Conservation (phyloP, 2,888 invertebrate genomes). For the Ormia ochracea region DNA sequence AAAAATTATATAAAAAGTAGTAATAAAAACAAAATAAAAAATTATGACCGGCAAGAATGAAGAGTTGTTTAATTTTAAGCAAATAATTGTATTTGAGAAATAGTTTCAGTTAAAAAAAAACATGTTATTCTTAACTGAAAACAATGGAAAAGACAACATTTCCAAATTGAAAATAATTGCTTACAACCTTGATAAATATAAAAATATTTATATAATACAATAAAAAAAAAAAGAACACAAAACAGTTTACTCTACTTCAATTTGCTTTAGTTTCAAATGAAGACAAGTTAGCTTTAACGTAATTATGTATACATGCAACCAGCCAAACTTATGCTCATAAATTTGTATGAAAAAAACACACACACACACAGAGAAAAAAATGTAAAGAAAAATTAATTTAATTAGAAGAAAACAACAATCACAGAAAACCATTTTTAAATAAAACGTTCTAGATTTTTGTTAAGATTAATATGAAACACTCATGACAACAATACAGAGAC, state of each 20-base stretch:
- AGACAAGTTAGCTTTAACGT: not conserved
- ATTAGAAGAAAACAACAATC: slow-evolving; percentile 39
- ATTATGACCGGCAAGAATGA: not conserved
- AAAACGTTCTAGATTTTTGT: slow-evolving; percentile 42
- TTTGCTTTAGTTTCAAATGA: slow-evolving; percentile 31
- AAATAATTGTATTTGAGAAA: not conserved
- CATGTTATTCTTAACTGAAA: slow-evolving; percentile 16
- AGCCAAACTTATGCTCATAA: slow-evolving; percentile 49
- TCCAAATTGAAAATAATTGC: slow-evolving; percentile 55
- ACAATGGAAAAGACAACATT: slow-evolving; percentile 20
- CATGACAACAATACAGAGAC: not conserved
- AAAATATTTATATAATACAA: not conserved
- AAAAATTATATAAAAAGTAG: not conserved
- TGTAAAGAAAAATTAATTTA: slow-evolving; percentile 37
- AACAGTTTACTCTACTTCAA: slow-evolving; percentile 26
- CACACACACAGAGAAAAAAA: not conserved
- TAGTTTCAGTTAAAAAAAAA: not conserved
- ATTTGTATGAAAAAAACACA: not conserved
- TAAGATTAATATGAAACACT: slow-evolving; percentile 11
- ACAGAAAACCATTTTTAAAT: slow-evolving; percentile 33
- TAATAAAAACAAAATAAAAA: not conserved
- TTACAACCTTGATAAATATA: slow-evolving; percentile 56
- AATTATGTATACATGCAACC: slow-evolving; percentile 19
- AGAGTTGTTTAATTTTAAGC: not conserved
- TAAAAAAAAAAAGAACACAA: not conserved